Evolutionary conservation across 2,797 vertebrate genomes (phyloP).

Genomic region (Sebastes umbrosus): DNA sequence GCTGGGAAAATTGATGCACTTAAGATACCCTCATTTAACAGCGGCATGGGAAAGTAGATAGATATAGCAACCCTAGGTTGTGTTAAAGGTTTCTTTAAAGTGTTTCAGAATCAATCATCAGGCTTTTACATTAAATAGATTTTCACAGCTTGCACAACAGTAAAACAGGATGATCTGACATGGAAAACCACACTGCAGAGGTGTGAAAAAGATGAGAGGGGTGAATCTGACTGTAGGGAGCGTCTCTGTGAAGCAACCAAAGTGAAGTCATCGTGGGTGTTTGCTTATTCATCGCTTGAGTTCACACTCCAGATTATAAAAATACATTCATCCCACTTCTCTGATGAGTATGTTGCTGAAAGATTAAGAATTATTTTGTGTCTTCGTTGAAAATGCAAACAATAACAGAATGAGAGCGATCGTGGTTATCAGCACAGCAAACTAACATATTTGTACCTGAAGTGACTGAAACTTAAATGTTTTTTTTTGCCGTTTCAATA

Average conservation of each 20-base stretch:
- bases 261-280: background rate
- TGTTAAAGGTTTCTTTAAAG: background rate
- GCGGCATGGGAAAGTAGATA: conserved; percentile 15
- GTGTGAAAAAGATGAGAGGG: background rate
- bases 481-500: background rate
- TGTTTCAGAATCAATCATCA: background rate
- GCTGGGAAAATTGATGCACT: conserved; percentile 54
- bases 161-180: background rate
- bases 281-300: background rate
- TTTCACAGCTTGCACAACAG: background rate
- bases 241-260: background rate
- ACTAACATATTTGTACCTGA: background rate
- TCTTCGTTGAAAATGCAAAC: background rate
- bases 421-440: too few species aligned
- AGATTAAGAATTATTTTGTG: background rate
- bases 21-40: conserved; percentile 48
- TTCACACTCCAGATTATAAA: background rate
- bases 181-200: background rate
- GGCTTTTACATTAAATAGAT: background rate
- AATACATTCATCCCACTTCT: background rate
- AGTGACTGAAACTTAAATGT: background rate
- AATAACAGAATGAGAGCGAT: background rate
- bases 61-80: background rate
- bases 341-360: background rate
- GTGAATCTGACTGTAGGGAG: background rate